Evolutionary conservation across 2,797 vertebrate genomes (phyloP).

Genomic region (Graptemys geographica): DNA sequence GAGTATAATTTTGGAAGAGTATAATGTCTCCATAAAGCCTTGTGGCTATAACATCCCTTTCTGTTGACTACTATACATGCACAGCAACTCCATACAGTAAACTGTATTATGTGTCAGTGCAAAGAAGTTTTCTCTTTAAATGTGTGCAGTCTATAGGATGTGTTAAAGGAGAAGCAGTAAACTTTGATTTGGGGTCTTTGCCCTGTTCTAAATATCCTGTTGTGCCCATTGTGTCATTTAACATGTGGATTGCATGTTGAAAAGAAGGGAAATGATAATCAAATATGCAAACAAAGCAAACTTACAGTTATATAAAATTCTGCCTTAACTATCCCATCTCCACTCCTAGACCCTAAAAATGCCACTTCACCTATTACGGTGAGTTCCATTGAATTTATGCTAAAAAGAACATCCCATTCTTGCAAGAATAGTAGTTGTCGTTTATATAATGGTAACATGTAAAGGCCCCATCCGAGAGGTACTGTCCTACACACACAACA

Average conservation of each 20-base stretch:
- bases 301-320: not conserved
- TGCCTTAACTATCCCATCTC: not conserved
- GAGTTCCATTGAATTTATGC: not conserved
- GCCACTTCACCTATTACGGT: not conserved
- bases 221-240: not conserved
- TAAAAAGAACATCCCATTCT: not conserved
- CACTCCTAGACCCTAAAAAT: not conserved
- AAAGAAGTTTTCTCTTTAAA: not conserved
- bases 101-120: accelerated
- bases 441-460: not conserved
- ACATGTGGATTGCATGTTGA: not conserved
- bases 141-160: not conserved
- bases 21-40: conserved; percentile 1
- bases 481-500: not conserved
- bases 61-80: not conserved
- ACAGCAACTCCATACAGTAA: not conserved
- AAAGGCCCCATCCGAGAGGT: not conserved
- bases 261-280: not conserved
- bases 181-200: not conserved
- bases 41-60: not conserved
- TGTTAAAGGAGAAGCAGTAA: not conserved
- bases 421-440: not conserved
- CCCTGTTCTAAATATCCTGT: accelerated
- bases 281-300: not conserved
- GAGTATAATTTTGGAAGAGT: not conserved